phyloP scores from a whole-genome alignment of 2,797 vertebrate species.

The Poliocrania exsul region DNA sequence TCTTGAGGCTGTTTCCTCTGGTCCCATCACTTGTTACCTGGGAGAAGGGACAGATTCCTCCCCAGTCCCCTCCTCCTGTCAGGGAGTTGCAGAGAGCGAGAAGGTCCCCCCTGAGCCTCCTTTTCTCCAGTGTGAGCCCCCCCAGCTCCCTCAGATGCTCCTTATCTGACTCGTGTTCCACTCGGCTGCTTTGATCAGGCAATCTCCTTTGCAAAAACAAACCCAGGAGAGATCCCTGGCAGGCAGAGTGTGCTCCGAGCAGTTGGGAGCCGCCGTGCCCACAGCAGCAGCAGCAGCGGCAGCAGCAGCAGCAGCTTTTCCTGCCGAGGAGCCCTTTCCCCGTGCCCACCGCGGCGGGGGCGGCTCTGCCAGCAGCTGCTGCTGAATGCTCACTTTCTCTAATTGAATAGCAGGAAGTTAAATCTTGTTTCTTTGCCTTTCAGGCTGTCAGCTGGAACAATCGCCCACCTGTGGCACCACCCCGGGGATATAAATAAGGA shows the following conservation, averaged over 20 bases:
- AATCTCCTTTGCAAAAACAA: not conserved
- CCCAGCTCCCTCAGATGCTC: not conserved
- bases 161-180: not conserved
- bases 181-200: not conserved
- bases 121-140: not conserved
- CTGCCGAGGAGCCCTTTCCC: not conserved
- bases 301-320: not conserved
- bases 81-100: not conserved
- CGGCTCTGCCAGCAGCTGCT: conserved; percentile 27
- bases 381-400: conserved; percentile 53
- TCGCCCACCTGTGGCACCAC: conserved; percentile 61
- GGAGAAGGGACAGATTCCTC: not conserved
- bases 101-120: accelerated
- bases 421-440: conserved; percentile 22
- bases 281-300: not conserved
- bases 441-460: conserved; percentile 52
- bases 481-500: conserved; percentile 38
- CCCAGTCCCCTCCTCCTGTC: not conserved
- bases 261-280: not conserved
- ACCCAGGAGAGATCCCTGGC: accelerated
- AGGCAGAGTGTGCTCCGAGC: not conserved
- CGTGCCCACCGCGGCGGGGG: not conserved
- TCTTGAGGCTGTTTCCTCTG: not conserved
- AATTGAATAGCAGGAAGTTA: conserved; percentile 61
- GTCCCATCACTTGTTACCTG: not conserved